Evolutionary conservation across 2,113 vertebrate species (phyloP), one percentile per base, ranked within the genome.

Genomic region (Xenus cinereus): DNA sequence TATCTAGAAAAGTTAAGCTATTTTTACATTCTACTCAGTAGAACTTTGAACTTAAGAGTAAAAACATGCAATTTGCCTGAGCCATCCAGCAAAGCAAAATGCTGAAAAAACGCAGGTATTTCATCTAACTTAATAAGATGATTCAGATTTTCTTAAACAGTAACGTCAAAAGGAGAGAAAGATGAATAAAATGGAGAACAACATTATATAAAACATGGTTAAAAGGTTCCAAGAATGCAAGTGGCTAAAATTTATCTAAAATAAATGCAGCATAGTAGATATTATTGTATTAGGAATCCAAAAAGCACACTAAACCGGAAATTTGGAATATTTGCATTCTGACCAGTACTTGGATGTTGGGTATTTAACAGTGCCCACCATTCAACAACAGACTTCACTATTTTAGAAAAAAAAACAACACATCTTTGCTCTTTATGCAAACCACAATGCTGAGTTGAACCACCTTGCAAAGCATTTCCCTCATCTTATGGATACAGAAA

Each of bases 41-140:
- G 74, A 91, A 92, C 92, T 94, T 66, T 86, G 51, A 92, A 78
- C 39, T 80, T 71, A 8, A 50, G 72, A 94, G 77, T 82, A 63
- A 92, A 94, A 81, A 35, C 48, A 84, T 23, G 28, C 12, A 35
- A 67, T 93, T 79, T 90, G 28, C 45, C 51, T 23, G 7, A 96
- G 57, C 43, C 46, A 75, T 67, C 32, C 20, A 94, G 35, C n/a
- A 74, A 76, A 26, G 46, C 12, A 51, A 82, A 83, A 93, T 12
- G 23, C 19, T 59, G 33, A 69, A 89, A 90, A 93, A 62, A 0
- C 9, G 14, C 22, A 89, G 14, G 37, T 71, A 63, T 91, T 94
- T 82, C 19, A 67, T 56, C 32, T 60, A 68, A 75, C n/a, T 75
- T 67, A 43, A 2, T 37, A 51, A 56, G 28, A 84, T 43, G 12